Percentiles rank a stretch among this genome's conserved stretches.
Conservation (phyloP, 1,140 invertebrate genomes). For the Penaeus chinensis region DNA sequence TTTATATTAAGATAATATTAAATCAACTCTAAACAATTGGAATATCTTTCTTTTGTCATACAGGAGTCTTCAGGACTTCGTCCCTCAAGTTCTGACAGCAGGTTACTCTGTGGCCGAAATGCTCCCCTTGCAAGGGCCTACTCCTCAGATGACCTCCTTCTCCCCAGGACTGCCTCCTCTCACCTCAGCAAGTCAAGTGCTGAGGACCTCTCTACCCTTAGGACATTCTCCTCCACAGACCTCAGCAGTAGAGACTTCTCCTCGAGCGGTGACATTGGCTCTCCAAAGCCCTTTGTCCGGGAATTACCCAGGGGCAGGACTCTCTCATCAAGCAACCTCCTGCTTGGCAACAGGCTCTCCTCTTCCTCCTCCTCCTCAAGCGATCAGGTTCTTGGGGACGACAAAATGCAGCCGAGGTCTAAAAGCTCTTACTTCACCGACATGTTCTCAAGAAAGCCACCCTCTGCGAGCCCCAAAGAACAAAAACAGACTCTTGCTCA, state of each 20-base stretch:
- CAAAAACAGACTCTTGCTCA: constrained; percentile 21
- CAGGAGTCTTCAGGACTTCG: constrained; percentile 25
- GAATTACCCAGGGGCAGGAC: constrained; percentile 9
- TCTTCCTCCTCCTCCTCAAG: constrained; percentile 15
- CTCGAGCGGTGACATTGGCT: no score
- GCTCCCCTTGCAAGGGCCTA: constrained; percentile 33
- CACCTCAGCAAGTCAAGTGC: background rate
- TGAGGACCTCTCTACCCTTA: background rate
- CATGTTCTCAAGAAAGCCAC: constrained; percentile 18
- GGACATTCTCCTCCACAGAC: no score
- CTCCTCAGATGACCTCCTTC: constrained; percentile 41
- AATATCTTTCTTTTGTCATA: background rate
- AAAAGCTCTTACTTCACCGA: constrained; percentile 35
- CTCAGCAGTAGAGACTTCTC: no score
- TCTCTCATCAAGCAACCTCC: constrained; percentile 44
- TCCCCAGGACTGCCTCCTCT: constrained; percentile 3
- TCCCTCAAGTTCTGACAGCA: constrained; percentile 42
- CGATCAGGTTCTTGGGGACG: constrained; percentile 3
- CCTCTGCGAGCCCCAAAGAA: background rate
- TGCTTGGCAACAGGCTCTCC: constrained; percentile 10
- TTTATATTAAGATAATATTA: background rate
- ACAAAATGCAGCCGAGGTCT: constrained; percentile 20
- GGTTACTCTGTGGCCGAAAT: constrained; percentile 35
- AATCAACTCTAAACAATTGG: background rate
- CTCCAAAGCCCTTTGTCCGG: no score